phyloP scores from a whole-genome alignment of 1,140 invertebrate species.

The Eumaeus atala region DNA sequence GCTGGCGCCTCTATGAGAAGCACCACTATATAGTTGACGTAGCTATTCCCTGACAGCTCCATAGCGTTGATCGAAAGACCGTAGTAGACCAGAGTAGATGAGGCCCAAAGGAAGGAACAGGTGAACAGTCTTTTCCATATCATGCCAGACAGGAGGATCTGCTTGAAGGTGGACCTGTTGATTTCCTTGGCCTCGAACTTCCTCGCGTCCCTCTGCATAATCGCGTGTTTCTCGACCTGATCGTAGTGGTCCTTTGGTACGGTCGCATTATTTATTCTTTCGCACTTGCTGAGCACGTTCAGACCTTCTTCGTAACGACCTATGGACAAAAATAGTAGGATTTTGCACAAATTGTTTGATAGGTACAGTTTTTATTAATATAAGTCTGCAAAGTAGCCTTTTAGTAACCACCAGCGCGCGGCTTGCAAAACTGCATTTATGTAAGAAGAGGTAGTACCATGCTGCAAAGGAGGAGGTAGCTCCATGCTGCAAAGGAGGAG shows the following conservation, averaged over 20 bases:
- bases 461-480: too few species aligned
- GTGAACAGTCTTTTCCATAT: constrained; percentile 79
- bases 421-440: too few species aligned
- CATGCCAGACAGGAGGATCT: constrained; percentile 75
- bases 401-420: too few species aligned
- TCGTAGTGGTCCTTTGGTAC: constrained; percentile 73
- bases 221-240: constrained; percentile 61
- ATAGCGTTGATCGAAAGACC: constrained; percentile 84
- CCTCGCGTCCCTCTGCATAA: constrained; percentile 52
- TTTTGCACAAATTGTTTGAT: too few species aligned
- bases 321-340: neutral
- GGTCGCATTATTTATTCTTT: constrained; percentile 79
- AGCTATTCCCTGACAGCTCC: constrained; percentile 79
- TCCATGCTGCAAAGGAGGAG: too few species aligned
- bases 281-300: constrained; percentile 76
- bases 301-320: constrained; percentile 80
- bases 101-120: constrained; percentile 81
- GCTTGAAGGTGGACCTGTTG: constrained; percentile 68
- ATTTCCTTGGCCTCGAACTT: constrained; percentile 44
- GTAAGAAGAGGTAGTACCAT: too few species aligned
- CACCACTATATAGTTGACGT: constrained; percentile 76
- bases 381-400: too few species aligned
- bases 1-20: constrained; percentile 76
- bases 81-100: constrained; percentile 85
- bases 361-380: too few species aligned